A percentile compares a stretch with the other conserved stretches of the same genome.
Evolutionary conservation across 2,797 vertebrate species (phyloP).

Genomic region (Anguilla marmorata): DNA sequence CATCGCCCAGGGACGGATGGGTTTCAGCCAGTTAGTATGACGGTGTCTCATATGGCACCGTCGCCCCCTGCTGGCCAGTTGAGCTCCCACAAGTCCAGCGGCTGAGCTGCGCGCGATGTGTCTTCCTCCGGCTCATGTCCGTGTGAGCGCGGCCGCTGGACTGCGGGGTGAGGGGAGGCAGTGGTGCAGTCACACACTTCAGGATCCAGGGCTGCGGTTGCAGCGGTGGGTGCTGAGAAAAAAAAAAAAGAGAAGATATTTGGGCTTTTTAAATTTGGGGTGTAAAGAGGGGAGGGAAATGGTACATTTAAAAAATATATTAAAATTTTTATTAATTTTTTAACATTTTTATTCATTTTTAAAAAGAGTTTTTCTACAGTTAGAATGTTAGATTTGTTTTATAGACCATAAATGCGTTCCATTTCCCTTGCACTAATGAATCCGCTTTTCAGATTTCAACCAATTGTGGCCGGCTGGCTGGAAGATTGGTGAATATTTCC

Average conservation of each 20-base stretch:
- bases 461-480: constrained; percentile 57
- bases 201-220: not conserved
- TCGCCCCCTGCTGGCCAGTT: not conserved
- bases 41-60: not conserved
- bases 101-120: not conserved
- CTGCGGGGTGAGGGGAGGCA: not conserved
- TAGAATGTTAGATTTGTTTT: constrained; percentile 6
- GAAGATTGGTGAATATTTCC: constrained; percentile 61
- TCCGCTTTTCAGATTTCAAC: constrained; percentile 71
- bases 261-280: not conserved
- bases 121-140: not conserved
- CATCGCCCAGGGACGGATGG: not conserved
- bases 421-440: constrained; percentile 59
- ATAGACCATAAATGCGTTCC: constrained; percentile 36
- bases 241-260: not conserved
- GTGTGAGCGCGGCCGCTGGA: not conserved
- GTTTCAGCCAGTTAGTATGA: not conserved
- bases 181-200: not conserved
- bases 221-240: not conserved
- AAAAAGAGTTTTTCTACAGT: constrained; percentile 6
- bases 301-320: not conserved
- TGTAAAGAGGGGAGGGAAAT: not conserved
- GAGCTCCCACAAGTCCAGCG: not conserved
- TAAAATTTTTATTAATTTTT: constrained; percentile 29
- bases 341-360: constrained; percentile 29